These are phyloP conservation scores for Ptychadena robeensis DNA, from an alignment of 2,797 vertebrate species.

Conservation along the genomic window DNA sequence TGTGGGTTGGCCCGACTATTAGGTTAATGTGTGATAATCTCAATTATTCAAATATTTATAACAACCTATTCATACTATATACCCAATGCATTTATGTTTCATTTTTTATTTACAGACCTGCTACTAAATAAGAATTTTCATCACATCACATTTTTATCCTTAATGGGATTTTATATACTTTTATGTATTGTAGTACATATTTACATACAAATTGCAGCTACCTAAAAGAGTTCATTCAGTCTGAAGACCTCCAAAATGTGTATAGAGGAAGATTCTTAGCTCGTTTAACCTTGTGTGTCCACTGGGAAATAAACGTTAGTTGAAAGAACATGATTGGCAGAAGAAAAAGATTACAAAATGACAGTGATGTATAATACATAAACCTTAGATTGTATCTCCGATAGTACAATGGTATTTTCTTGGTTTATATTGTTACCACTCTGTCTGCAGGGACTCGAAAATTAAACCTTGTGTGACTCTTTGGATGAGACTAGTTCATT, in stretches of 20 bases:
- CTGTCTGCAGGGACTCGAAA: conserved; percentile 62
- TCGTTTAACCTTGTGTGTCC: conserved; percentile 80
- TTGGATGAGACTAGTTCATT: conserved; percentile 64
- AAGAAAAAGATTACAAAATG: conserved; percentile 77
- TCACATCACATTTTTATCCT: not conserved
- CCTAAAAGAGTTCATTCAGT: conserved; percentile 77
- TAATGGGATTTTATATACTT: conserved; percentile 41
- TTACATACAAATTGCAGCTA: conserved; percentile 80
- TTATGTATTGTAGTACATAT: conserved; percentile 64
- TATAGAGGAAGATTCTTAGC: conserved; percentile 75
- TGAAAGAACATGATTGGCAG: conserved; percentile 80
- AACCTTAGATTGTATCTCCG: conserved; percentile 72
- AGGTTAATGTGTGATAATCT: too few relatives aligned
- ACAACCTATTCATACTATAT: too few relatives aligned
- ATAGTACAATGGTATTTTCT: conserved; percentile 74
- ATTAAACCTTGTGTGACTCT: conserved; percentile 53
- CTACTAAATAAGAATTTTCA: conserved; percentile 6
- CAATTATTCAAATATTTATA: too few relatives aligned
- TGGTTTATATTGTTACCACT: conserved; percentile 73
- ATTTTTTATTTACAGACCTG: not conserved
- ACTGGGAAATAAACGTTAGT: conserved; percentile 83
- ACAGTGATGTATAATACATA: conserved; percentile 82
- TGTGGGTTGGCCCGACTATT: too few relatives aligned
- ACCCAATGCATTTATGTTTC: too few relatives aligned
- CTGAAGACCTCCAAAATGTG: conserved; percentile 76